phyloP scores from a whole-genome alignment of 2,113 vertebrate species.

The Sebastes schlegelii region DNA sequence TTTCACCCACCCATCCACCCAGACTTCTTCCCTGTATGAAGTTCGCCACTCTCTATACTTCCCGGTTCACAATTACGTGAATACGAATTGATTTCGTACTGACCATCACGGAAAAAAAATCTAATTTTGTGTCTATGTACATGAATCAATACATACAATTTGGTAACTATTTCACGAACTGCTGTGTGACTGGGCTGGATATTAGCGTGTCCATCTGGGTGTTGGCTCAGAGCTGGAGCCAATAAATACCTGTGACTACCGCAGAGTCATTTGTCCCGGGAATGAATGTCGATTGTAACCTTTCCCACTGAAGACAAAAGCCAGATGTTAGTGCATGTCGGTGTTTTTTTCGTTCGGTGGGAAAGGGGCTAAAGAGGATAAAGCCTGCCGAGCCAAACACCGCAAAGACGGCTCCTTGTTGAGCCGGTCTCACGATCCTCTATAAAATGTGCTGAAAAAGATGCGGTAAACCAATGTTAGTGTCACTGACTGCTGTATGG shows the following conservation, averaged over 20 bases:
- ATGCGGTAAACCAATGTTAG: conserved; percentile 6
- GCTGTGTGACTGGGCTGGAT: too few relatives aligned
- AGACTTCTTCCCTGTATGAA: too few relatives aligned
- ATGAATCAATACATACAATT: too few relatives aligned
- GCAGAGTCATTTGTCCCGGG: neutral
- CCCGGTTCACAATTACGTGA: neutral
- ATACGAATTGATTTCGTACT: neutral
- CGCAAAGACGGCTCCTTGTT: conserved; percentile 3
- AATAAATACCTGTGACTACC: neutral
- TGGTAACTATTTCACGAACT: too few relatives aligned
- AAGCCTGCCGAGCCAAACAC: neutral
- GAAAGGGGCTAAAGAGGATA: neutral
- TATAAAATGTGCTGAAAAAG: conserved; percentile 10
- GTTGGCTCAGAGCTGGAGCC: neutral
- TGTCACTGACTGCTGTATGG: neutral
- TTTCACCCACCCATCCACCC: too few relatives aligned
- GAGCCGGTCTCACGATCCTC: conserved; percentile 1
- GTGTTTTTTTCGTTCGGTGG: neutral
- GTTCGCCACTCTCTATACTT: too few relatives aligned
- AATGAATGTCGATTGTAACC: neutral
- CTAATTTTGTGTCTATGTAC: too few relatives aligned
- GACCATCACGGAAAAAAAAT: too few relatives aligned
- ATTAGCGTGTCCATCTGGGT: too few relatives aligned
- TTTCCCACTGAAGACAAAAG: neutral
- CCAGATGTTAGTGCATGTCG: neutral